phyloP scores from a whole-genome alignment of 2,888 invertebrate genomes.

The Bellardia pandia region DNA sequence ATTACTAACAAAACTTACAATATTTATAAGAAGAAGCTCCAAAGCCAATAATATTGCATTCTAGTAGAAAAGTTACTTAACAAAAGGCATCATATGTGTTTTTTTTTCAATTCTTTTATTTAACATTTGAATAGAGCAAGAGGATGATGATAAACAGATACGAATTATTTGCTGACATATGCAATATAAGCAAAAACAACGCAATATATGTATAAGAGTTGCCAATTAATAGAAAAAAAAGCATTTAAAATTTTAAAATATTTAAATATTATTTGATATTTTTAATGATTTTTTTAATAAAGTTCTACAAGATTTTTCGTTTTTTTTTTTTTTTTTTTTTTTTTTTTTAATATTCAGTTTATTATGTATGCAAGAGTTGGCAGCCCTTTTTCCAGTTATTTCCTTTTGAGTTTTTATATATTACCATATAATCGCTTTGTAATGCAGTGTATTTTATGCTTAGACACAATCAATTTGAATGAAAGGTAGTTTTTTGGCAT shows the following conservation, averaged over 20 bases:
- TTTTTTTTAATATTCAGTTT: background rate
- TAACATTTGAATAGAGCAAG: conserved; percentile 34
- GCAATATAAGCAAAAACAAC: conserved; percentile 19
- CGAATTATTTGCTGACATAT: conserved; percentile 32
- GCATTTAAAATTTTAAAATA: background rate
- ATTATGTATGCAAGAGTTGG: background rate
- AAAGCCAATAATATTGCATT: conserved; percentile 18
- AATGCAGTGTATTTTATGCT: conserved; percentile 47
- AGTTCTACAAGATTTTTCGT: background rate
- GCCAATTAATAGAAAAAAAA: background rate
- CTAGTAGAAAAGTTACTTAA: conserved; percentile 10
- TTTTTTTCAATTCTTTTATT: conserved; percentile 20
- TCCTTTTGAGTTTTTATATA: background rate
- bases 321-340: no score
- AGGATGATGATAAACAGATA: conserved; percentile 41
- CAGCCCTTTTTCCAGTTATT: background rate
- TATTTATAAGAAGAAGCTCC: conserved; percentile 29
- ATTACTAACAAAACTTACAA: conserved; percentile 1
- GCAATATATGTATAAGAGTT: background rate
- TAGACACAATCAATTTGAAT: conserved; percentile 63
- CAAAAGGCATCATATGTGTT: conserved; percentile 18
- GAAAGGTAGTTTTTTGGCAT: conserved; percentile 52
- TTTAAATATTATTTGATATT: background rate
- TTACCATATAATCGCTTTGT: conserved; percentile 41
- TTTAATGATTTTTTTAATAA: background rate